These are phyloP conservation scores for Lasiurus cinereus DNA, from an alignment of 2,113 vertebrate genomes.

Conservation along the genomic window DNA sequence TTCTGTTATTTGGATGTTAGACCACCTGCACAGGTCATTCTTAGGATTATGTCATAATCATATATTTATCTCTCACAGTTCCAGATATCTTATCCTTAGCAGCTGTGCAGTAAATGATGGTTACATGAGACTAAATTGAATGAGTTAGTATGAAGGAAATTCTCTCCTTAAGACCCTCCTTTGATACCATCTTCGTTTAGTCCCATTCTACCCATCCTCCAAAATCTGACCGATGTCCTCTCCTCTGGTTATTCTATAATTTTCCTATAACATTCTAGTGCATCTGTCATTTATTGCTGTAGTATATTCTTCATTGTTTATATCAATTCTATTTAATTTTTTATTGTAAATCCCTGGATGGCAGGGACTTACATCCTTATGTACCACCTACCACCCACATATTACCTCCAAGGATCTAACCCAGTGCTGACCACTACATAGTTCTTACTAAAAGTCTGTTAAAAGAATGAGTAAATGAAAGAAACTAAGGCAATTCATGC, in stretches of 20 bases:
- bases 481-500: background rate
- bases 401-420: background rate
- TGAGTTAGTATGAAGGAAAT: background rate
- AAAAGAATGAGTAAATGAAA: background rate
- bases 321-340: background rate
- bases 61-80: background rate
- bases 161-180: background rate
- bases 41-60: background rate
- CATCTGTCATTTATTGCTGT: background rate
- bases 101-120: background rate
- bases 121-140: background rate
- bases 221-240: background rate
- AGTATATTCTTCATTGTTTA: background rate
- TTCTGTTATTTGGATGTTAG: background rate
- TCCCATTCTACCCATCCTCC: background rate
- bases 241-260: background rate
- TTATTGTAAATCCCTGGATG: background rate
- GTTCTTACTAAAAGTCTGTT: conserved; percentile 24
- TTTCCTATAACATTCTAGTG: background rate
- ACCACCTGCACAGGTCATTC: background rate
- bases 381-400: no score
- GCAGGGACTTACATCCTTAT: background rate
- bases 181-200: background rate
- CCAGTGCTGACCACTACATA: background rate
- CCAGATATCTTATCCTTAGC: background rate